Evolutionary conservation across 92 coral and sea anemone genomes (phyloP), one percentile per base, ranked within the genome.

Genomic region (Epizoanthus stellaris): DNA sequence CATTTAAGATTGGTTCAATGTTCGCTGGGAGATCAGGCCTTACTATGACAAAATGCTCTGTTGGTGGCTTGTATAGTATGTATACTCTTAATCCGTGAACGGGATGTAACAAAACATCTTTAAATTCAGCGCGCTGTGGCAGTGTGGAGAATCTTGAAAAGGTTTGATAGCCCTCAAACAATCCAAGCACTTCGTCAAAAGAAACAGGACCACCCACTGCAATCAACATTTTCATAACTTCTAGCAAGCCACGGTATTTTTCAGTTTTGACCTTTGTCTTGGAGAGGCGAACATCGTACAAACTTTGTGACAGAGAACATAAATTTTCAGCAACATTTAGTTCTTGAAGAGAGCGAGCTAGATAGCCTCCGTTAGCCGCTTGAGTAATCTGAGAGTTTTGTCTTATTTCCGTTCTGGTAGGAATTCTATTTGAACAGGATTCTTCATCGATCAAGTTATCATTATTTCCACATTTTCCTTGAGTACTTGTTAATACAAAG

Each of bases 91-190:
- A 77, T 59, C 89, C 86, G 49, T 86, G 53, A 13, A 12, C 67
- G 34, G 89, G 89, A 76, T 86, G 89, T 66, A 86, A 86, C 42
- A 85, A 85, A 42, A 71, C 62, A 85, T 85, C 88, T 57, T 73
- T 76, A 56, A 85, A 85, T 20, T 85, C 88, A 38, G 58, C 61
- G 20, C 74, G 57, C 53, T 47, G 9, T 6, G 53, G 10, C 10
- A 6, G 7, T 6, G 53, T 42, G 45, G 10, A 6, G 53, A 5
- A 47, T 5, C 10, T 47, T 10, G 10, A 47, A 4, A 47, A 47
- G 53, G 10, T 47, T 47, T 42, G 53, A 47, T 47, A 47, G 7
- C 53, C 53, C 7, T 47, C 53, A 47, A 47, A 5, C 53, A 47
- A 6, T 6, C 10, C 53, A 47, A 47, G 10, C 1, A 47, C 53